Conservation (phyloP, 2,797 vertebrate species). For the Epinephelus awoara region DNA sequence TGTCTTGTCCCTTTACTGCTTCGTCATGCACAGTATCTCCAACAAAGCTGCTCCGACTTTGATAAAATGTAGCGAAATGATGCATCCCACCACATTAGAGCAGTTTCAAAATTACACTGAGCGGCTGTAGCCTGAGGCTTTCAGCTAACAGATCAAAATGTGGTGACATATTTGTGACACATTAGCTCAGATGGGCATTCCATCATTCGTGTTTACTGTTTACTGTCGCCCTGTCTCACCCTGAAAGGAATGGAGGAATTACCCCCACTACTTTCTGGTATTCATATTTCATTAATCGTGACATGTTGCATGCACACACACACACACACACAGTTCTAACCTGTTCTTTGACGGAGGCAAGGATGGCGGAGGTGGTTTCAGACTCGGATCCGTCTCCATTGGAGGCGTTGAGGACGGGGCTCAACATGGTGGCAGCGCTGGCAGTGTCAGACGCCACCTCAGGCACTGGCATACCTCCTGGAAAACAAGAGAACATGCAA, state of each 20-base stretch:
- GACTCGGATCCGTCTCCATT: slow-evolving; percentile 97
- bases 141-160: slow-evolving; percentile 51
- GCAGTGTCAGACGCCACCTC: slow-evolving; percentile 93
- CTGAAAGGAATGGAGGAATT: slow-evolving; percentile 42
- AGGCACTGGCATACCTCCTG: slow-evolving; percentile 97
- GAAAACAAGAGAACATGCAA: slow-evolving; percentile 58
- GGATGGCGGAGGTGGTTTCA: slow-evolving; percentile 98
- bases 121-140: slow-evolving; percentile 37
- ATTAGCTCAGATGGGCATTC: slow-evolving; percentile 61
- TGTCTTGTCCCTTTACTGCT: slow-evolving; percentile 19
- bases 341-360: slow-evolving; percentile 99
- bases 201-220: slow-evolving; percentile 65
- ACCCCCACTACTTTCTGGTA: slow-evolving; percentile 45
- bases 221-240: slow-evolving; percentile 48
- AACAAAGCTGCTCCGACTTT: slow-evolving; percentile 46
- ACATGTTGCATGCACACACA: slow-evolving; percentile 37
- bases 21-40: slow-evolving; percentile 5
- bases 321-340: slow-evolving; percentile 75
- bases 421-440: slow-evolving; percentile 92
- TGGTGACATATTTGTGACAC: slow-evolving; percentile 64
- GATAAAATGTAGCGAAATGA: slow-evolving; percentile 50
- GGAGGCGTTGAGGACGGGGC: slow-evolving; percentile 94
- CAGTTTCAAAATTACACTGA: slow-evolving; percentile 43
- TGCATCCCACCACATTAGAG: slow-evolving; percentile 47
- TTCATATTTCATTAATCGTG: slow-evolving; percentile 61